These are phyloP conservation scores for Leptinotarsa tumamoca DNA, from an alignment of 2,888 invertebrate genomes.

Conservation along the genomic window DNA sequence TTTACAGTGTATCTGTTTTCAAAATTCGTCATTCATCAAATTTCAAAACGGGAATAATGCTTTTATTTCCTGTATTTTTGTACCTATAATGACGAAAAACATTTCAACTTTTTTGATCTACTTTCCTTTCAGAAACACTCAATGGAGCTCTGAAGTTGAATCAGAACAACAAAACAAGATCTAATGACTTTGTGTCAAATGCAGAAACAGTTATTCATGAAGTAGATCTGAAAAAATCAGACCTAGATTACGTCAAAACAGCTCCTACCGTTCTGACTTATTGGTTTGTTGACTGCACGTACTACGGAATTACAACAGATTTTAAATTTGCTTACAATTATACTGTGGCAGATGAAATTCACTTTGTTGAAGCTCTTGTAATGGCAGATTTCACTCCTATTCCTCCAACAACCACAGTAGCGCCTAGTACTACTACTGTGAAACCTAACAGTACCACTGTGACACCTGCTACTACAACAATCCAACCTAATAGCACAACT, in stretches of 20 bases:
- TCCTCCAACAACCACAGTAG: constrained; percentile 62
- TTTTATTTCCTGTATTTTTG: no score
- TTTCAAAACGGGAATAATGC: no score
- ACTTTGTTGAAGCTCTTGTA: constrained; percentile 78
- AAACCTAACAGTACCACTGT: constrained; percentile 34
- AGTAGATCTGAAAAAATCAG: constrained; percentile 72
- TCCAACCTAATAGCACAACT: constrained; percentile 43
- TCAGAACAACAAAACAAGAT: constrained; percentile 73
- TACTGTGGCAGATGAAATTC: constrained; percentile 70
- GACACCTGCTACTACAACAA: constrained; percentile 41
- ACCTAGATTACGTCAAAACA: constrained; percentile 71
- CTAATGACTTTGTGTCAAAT: constrained; percentile 75
- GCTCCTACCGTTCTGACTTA: constrained; percentile 74
- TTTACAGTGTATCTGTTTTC: no score
- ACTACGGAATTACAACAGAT: constrained; percentile 74
- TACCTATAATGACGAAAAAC: no score
- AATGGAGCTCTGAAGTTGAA: constrained; percentile 76
- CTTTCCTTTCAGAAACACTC: constrained; percentile 70
- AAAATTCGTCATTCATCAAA: no score
- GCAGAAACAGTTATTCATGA: constrained; percentile 71
- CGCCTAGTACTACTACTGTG: constrained; percentile 59
- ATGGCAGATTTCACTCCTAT: constrained; percentile 77
- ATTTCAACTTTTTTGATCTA: constrained; percentile 11
- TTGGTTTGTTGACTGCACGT: constrained; percentile 85
- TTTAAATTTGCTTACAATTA: constrained; percentile 75